Base-by-base conservation (phyloP, 2,888 invertebrate genomes). In the Drosophila subsilvestris region DNA sequence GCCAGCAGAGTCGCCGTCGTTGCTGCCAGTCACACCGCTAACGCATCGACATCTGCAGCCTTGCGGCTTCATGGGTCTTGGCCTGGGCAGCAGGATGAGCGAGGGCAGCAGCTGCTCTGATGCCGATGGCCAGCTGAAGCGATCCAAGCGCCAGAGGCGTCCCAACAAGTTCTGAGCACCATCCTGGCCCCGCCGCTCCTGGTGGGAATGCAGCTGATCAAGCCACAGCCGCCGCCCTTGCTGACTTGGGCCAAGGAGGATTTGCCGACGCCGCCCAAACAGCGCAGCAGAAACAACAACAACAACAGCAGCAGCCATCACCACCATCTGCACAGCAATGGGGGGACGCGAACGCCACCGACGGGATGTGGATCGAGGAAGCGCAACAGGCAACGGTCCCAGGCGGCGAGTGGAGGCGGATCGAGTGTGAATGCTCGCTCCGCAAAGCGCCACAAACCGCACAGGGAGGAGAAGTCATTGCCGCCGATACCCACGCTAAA, bases 111-210 rank as follows among this genome's bases (percentile, higher is more conserved):
- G 93, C 45, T 93, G 93, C 10, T 93, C 93, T 0, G 94, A 94
- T 81, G 92, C 93, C 6, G 95, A 96, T 82, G 95, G 92, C 18
- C 88, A 91, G 1, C 74, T 92, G 9, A 96, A 95, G 88, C 93
- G 97, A 43, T 97, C 97, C 1, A 97, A 97, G 91, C 94, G 97
- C 68, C 94, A 96, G 82, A 93, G 97, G 45, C 95, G 97, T 29
- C 97, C 96, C 0, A 97, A 97, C 88, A 96, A 95, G 88, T 97
- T 97, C 90, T 97, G 67, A 81, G 86, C 70, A 58, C 75, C 18
- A 73, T 79, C 0, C n/a, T 90, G 20, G 79, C 90, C 7, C 83
- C 92, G 75, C 78, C 91, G 7, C 58, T 90, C 51, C 79, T 89
- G 86, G 78, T 93, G 89, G 79, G 91, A 2, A 84, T 89, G 71